phyloP scores from a whole-genome alignment of 2,797 vertebrate genomes.

The Melanogrammus aeglefinus region DNA sequence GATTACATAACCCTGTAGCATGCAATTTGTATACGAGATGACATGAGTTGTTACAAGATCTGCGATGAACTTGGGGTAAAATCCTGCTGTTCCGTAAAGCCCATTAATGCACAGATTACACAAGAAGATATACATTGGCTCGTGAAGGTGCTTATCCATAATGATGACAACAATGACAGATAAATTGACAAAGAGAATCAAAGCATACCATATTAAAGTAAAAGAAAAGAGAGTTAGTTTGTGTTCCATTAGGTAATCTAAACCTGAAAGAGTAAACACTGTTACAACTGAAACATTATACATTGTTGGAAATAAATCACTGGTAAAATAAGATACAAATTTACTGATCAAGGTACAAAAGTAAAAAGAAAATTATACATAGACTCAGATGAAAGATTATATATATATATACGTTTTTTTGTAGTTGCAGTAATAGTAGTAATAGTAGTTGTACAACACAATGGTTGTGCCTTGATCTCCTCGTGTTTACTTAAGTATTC shows the following conservation, averaged over 20 bases:
- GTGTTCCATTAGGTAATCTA: not conserved
- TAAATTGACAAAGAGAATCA: constrained; percentile 8
- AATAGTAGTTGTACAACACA: too few relatives aligned
- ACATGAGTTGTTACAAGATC: constrained; percentile 10
- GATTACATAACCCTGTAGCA: constrained; percentile 4
- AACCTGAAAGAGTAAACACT: constrained; percentile 10
- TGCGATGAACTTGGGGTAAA: constrained; percentile 8
- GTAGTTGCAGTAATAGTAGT: too few relatives aligned
- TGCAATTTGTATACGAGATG: constrained; percentile 5
- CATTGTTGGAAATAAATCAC: too few relatives aligned
- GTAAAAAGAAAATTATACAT: too few relatives aligned
- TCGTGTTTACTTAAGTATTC: too few relatives aligned
- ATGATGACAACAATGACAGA: constrained; percentile 5
- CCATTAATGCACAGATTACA: constrained; percentile 13
- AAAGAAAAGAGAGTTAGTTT: constrained; percentile 5
- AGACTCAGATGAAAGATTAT: too few relatives aligned
- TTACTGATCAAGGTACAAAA: too few relatives aligned
- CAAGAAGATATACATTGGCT: constrained; percentile 19
- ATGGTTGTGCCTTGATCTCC: too few relatives aligned
- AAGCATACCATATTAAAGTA: constrained; percentile 4
- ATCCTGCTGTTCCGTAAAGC: constrained; percentile 10
- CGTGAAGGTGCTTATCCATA: constrained; percentile 7
- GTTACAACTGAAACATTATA: not conserved
- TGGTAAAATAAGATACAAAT: too few relatives aligned
- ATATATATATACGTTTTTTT: too few relatives aligned